Percentiles rank a stretch among this genome's conserved stretches.
phyloP scores from a whole-genome alignment of 2,113 vertebrate genomes.

The Spizaetus ornatus region DNA sequence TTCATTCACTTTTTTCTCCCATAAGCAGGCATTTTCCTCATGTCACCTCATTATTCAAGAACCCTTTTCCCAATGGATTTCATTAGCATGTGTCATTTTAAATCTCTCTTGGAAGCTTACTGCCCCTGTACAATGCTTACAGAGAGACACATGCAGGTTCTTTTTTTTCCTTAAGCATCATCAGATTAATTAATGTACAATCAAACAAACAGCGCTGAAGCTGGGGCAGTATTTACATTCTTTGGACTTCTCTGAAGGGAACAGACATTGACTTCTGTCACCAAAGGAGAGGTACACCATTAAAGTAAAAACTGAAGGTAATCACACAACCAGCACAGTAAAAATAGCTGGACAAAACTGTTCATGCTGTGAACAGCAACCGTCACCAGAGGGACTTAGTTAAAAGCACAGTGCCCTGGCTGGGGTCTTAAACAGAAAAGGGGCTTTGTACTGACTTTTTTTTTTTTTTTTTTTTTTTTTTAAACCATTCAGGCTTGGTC shows the following conservation, averaged over 20 bases:
- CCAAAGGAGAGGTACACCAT: neutral
- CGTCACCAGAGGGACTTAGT: neutral
- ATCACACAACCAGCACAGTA: neutral
- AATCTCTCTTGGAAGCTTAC: neutral
- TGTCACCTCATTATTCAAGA: neutral
- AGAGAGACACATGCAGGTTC: neutral
- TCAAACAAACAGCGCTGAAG: neutral
- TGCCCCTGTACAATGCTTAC: neutral
- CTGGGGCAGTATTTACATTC: neutral
- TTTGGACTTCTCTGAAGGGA: neutral
- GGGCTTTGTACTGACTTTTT: rapidly evolving
- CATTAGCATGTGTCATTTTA: neutral
- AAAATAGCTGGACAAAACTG: neutral
- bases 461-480: neutral
- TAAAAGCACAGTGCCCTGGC: neutral
- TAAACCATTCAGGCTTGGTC: neutral
- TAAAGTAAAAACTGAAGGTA: neutral
- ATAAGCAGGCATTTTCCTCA: neutral
- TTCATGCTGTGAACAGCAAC: neutral
- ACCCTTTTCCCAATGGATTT: neutral
- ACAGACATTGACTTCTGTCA: neutral
- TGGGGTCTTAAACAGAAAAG: neutral
- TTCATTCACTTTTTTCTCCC: neutral
- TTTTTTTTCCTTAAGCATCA: neutral
- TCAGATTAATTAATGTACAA: neutral